Conservation (phyloP, 2,797 vertebrate species). For the Ataeniobius toweri region DNA sequence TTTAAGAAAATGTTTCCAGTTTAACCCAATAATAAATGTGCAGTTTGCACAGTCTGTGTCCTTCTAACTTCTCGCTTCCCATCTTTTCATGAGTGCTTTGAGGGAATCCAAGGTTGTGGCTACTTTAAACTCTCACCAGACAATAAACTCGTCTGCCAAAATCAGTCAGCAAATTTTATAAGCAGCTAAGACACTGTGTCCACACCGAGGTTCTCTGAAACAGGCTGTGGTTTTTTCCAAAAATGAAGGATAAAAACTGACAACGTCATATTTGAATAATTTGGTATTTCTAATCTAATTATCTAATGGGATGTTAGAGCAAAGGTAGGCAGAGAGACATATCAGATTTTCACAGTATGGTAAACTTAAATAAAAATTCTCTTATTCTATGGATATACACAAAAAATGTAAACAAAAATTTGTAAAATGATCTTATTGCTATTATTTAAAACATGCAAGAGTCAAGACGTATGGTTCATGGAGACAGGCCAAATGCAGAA, state of each 20-base stretch:
- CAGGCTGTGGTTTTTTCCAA: not conserved
- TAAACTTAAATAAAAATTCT: not conserved
- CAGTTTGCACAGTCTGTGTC: slow-evolving; percentile 34
- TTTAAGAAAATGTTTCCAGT: not conserved
- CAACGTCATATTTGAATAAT: not conserved
- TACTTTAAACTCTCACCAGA: slow-evolving; percentile 59
- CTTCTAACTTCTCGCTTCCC: slow-evolving; percentile 33
- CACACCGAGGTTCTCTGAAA: not conserved
- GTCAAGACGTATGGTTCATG: too few relatives aligned
- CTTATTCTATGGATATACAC: not conserved
- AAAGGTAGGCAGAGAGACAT: not conserved
- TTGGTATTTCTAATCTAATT: not conserved
- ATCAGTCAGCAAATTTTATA: slow-evolving; percentile 43
- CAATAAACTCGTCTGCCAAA: slow-evolving; percentile 43
- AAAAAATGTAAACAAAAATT: not conserved
- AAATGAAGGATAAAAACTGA: not conserved
- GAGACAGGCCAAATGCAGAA: too few relatives aligned
- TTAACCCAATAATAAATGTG: not conserved
- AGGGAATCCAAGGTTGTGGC: slow-evolving; percentile 58
- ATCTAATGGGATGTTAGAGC: not conserved
- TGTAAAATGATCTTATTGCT: not conserved
- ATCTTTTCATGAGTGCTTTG: slow-evolving; percentile 54
- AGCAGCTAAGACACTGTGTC: slow-evolving; percentile 18
- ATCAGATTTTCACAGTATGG: not conserved
- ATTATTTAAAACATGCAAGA: not conserved